A percentile compares a stretch with the other conserved stretches of the same genome.
These are phyloP conservation scores for Hippocampus comes DNA, from an alignment of 2,113 vertebrate genomes.

Conservation along the genomic window DNA sequence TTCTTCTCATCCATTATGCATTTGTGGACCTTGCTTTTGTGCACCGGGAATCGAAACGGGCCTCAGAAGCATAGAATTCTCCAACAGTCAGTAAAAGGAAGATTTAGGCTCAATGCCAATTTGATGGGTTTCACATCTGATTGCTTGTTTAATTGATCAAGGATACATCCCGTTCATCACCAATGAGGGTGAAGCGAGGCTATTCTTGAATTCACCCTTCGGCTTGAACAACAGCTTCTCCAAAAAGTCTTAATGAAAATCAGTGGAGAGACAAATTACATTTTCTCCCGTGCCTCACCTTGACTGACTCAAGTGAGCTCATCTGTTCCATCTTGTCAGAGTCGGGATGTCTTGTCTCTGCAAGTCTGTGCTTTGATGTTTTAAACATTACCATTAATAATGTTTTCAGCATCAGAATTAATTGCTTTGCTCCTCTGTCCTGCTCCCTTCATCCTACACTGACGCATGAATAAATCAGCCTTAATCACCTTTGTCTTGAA, in stretches of 20 bases:
- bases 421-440: slow-evolving; percentile 64
- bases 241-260: slow-evolving; percentile 48
- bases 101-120: not conserved
- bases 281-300: slow-evolving; percentile 60
- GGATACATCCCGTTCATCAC: too few species aligned
- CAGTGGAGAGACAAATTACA: slow-evolving; percentile 50
- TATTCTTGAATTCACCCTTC: slow-evolving; percentile 27
- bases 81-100: not conserved
- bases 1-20: not conserved
- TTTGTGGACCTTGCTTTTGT: slow-evolving; percentile 1
- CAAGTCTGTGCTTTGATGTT: slow-evolving; percentile 67
- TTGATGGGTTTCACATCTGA: not conserved
- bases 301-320: slow-evolving; percentile 65
- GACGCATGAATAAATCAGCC: slow-evolving; percentile 64
- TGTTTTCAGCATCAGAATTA: slow-evolving; percentile 69
- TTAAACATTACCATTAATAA: slow-evolving; percentile 73
- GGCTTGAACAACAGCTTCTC: slow-evolving; percentile 27
- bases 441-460: slow-evolving; percentile 57
- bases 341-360: slow-evolving; percentile 59
- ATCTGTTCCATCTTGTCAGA: slow-evolving; percentile 65
- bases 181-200: slow-evolving; percentile 4
- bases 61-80: not conserved
- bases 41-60: not conserved
- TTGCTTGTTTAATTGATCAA: not conserved
- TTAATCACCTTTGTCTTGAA: slow-evolving; percentile 67